phyloP scores from a whole-genome alignment of 1,140 invertebrate species.

The Apocrypta bakeri region DNA sequence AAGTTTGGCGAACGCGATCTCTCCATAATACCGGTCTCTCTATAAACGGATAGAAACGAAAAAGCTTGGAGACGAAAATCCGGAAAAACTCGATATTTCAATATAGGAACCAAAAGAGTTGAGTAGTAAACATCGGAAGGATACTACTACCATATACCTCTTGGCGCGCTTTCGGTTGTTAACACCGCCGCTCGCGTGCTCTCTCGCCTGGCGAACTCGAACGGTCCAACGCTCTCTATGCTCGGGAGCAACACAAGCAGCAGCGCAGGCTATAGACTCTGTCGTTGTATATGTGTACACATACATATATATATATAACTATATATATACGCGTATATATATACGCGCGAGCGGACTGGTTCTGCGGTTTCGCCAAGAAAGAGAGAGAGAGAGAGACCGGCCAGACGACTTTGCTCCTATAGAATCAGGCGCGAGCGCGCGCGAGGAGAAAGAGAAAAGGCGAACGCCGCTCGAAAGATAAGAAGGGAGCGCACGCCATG shows the following conservation, averaged over 20 bases:
- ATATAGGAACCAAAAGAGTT: background rate
- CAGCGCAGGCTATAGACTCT: constrained; percentile 49
- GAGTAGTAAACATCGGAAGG: background rate
- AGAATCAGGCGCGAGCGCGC: background rate
- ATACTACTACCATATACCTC: background rate
- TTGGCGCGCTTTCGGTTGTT: constrained; percentile 2
- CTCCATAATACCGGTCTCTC: background rate
- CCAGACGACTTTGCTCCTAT: constrained; percentile 60
- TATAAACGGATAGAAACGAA: too few species aligned
- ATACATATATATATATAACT: too few species aligned
- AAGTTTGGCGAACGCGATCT: background rate
- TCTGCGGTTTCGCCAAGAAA: constrained; percentile 62
- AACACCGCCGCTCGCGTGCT: background rate
- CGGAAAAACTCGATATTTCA: background rate
- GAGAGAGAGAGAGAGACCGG: constrained; percentile 54
- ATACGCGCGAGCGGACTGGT: constrained; percentile 60
- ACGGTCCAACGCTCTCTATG: constrained; percentile 16
- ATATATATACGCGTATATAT: background rate
- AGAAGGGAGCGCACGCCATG: constrained; percentile 1
- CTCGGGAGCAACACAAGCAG: constrained; percentile 27
- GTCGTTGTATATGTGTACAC: too few species aligned
- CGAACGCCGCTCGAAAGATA: constrained; percentile 29
- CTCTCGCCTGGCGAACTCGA: background rate
- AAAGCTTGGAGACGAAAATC: too few species aligned
- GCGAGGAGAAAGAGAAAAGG: constrained; percentile 48